Conservation (phyloP, 2,797 vertebrate species). For the Heterohyrax brucei region DNA sequence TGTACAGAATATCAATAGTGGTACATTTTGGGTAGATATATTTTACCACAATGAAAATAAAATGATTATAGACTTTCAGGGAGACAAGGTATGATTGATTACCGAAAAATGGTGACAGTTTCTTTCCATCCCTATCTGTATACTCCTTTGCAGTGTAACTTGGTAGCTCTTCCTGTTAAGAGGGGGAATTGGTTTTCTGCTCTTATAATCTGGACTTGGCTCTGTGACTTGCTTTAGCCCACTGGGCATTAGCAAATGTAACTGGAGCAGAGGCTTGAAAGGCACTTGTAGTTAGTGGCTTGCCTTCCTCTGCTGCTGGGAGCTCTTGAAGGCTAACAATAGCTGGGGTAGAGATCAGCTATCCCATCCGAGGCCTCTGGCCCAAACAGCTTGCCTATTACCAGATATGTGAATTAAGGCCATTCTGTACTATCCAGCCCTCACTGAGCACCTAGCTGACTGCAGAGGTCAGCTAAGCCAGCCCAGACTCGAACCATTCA, state of each 20-base stretch:
- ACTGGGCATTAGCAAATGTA: conserved; percentile 1
- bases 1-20: not conserved
- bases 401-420: not conserved
- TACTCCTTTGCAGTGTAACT: not conserved
- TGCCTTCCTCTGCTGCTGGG: not conserved
- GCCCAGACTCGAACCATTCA: not conserved
- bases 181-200: not conserved
- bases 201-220: not conserved
- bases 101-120: not conserved
- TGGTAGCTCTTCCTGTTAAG: not conserved
- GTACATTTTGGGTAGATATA: not conserved
- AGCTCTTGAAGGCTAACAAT: not conserved
- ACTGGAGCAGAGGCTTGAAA: not conserved
- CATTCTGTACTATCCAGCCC: not conserved
- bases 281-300: not conserved
- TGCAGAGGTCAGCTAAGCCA: conserved; percentile 3
- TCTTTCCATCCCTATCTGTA: not conserved
- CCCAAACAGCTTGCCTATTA: not conserved
- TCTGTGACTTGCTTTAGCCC: not conserved
- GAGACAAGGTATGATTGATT: not conserved
- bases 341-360: not conserved
- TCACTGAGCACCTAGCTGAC: not conserved
- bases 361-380: not conserved
- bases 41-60: not conserved
- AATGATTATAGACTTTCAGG: not conserved